These are phyloP conservation scores for Syritta pipiens DNA, from an alignment of 2,888 invertebrate species.

Conservation along the genomic window DNA sequence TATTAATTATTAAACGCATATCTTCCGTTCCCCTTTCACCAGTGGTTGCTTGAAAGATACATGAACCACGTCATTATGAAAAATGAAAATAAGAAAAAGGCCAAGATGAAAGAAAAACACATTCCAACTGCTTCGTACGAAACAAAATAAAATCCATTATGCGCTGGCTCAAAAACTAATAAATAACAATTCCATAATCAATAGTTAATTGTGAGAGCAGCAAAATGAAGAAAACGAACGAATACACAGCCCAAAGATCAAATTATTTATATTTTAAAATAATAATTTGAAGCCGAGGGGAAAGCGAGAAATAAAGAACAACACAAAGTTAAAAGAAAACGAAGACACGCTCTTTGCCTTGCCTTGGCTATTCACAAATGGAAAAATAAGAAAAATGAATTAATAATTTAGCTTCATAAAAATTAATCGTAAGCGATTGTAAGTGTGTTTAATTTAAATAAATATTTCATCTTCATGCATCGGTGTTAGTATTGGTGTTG, in stretches of 20 bases:
- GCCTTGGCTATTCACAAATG: conserved; percentile 32
- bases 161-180: conserved; percentile 34
- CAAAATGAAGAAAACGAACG: not conserved
- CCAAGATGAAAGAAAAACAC: too few relatives aligned
- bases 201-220: conserved; percentile 56
- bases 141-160: conserved; percentile 21
- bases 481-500: conserved; percentile 40
- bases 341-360: conserved; percentile 25
- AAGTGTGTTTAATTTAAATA: conserved; percentile 68
- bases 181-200: conserved; percentile 56
- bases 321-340: conserved; percentile 28
- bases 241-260: conserved; percentile 14
- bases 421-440: conserved; percentile 62
- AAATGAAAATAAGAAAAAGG: too few relatives aligned
- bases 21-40: too few relatives aligned
- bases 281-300: conserved; percentile 10
- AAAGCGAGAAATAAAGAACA: conserved; percentile 17
- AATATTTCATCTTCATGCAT: conserved; percentile 49
- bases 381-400: conserved; percentile 63
- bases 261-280: conserved; percentile 31
- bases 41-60: too few relatives aligned
- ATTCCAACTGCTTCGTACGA: not conserved
- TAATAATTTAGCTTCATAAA: conserved; percentile 67
- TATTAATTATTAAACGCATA: too few relatives aligned
- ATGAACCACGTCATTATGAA: too few relatives aligned